Evolutionary conservation across 2,888 invertebrate genomes (phyloP).

Genomic region (Nomada lathburiana): DNA sequence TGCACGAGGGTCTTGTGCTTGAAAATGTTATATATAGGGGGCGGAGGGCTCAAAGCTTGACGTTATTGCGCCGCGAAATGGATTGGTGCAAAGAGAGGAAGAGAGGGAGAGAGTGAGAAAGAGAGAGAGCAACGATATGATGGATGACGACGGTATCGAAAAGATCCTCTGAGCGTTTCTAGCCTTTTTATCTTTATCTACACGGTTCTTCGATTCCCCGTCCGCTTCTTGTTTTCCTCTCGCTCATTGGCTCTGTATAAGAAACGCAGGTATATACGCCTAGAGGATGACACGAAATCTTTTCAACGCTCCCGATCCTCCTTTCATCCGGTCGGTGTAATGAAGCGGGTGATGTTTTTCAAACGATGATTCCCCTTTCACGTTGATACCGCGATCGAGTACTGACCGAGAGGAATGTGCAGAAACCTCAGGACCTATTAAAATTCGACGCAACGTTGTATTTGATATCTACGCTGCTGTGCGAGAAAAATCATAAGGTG

Average conservation of each 20-base stretch:
- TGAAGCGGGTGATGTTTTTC: not conserved
- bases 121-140: conserved; percentile 70
- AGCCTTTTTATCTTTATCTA: conserved; percentile 41
- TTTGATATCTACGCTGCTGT: too few species aligned
- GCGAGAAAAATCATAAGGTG: too few species aligned
- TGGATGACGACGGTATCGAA: conserved; percentile 68
- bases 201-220: conserved; percentile 20
- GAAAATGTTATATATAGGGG: conserved; percentile 68
- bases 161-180: conserved; percentile 36
- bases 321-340: not conserved
- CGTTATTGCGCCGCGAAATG: conserved; percentile 73
- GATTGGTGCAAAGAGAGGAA: conserved; percentile 46
- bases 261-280: conserved; percentile 1
- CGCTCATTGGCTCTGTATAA: not conserved
- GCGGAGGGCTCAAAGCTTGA: conserved; percentile 57
- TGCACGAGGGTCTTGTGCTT: conserved; percentile 68
- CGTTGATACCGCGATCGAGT: not conserved
- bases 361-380: not conserved
- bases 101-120: conserved; percentile 48
- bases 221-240: not conserved
- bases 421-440: not conserved
- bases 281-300: not conserved
- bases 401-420: not conserved
- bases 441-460: too few species aligned
- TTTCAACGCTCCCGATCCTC: not conserved